Evolutionary conservation across 2,888 invertebrate species (phyloP).

Genomic region (Nebria brevicollis): DNA sequence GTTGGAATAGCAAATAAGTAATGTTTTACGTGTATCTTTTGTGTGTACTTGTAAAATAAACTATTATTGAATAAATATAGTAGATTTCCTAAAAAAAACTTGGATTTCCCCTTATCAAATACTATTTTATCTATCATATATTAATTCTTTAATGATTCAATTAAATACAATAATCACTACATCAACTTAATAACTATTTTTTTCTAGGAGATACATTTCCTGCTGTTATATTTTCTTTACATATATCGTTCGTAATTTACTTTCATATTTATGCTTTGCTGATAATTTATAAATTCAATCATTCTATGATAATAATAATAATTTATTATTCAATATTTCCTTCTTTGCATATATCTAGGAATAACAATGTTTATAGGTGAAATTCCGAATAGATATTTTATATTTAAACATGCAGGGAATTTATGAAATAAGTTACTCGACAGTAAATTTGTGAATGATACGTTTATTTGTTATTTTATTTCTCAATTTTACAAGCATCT

Average conservation of each 20-base stretch:
- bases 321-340: too few species aligned
- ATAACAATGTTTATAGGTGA: too few species aligned
- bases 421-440: background rate
- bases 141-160: background rate
- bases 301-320: too few species aligned
- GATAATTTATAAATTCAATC: too few species aligned
- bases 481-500: conserved; percentile 23
- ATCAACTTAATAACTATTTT: too few species aligned
- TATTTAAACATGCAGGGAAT: too few species aligned
- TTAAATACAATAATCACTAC: background rate
- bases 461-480: background rate
- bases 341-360: too few species aligned
- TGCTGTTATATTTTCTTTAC: too few species aligned
- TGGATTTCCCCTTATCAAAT: conserved; percentile 1
- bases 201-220: too few species aligned
- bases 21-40: background rate
- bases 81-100: background rate
- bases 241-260: too few species aligned
- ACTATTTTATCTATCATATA: background rate
- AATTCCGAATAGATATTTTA: too few species aligned
- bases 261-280: too few species aligned
- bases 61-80: background rate
- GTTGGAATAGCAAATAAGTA: background rate
- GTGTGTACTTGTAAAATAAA: background rate
- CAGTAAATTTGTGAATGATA: background rate